phyloP scores from a whole-genome alignment of 2,888 invertebrate species.

The Diplazon laetatorius region DNA sequence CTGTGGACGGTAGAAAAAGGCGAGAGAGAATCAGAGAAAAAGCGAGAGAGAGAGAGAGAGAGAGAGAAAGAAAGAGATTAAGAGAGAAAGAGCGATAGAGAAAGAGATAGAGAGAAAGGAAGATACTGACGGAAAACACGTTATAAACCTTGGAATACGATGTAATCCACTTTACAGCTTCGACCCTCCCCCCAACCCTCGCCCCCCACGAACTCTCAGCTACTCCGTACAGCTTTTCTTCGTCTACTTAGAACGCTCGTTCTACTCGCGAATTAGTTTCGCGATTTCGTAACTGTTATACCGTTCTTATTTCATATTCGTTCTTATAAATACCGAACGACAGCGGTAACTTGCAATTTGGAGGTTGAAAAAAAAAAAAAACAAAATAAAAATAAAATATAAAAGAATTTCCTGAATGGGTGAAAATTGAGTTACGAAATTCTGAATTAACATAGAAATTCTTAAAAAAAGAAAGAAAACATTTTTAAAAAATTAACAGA shows the following conservation, averaged over 20 bases:
- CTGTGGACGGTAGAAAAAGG: conserved; percentile 2
- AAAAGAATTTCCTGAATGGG: not conserved
- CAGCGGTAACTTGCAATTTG: not conserved
- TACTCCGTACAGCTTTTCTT: not conserved
- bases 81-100: conserved; percentile 16
- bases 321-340: conserved; percentile 6
- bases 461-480: not conserved
- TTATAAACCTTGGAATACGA: conserved; percentile 48
- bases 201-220: not conserved
- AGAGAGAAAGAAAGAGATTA: not conserved
- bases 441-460: too few relatives aligned
- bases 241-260: conserved; percentile 15
- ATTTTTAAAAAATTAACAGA: not conserved
- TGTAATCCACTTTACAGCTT: conserved; percentile 61
- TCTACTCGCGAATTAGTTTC: conserved; percentile 35
- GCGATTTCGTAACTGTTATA: conserved; percentile 13
- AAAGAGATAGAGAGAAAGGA: conserved; percentile 8
- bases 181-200: conserved; percentile 31
- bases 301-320: conserved; percentile 41
- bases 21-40: not conserved
- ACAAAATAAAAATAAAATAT: not conserved
- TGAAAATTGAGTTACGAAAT: too few relatives aligned
- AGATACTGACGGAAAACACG: conserved; percentile 32
- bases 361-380: not conserved
- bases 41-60: conserved; percentile 19